Evolutionary conservation across 2,888 invertebrate species (phyloP).

Genomic region (Geotrupes spiniger): DNA sequence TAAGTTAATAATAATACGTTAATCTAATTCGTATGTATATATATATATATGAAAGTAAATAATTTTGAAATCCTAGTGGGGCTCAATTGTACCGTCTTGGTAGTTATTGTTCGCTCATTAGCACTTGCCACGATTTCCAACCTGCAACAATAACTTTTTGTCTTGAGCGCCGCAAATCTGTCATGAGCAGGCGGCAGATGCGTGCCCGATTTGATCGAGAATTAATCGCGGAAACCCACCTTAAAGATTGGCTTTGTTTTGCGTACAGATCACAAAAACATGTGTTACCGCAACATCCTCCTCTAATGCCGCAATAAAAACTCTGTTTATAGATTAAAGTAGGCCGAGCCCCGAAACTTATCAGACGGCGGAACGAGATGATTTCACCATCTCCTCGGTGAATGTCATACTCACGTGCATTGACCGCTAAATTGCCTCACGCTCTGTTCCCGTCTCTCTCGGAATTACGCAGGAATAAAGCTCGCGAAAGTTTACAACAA

Average conservation of each 20-base stretch:
- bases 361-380: slow-evolving; percentile 25
- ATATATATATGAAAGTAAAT: too few species aligned
- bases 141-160: slow-evolving; percentile 30
- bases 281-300: slow-evolving; percentile 7
- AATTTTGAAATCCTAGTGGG: too few species aligned
- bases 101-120: slow-evolving; percentile 30
- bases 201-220: slow-evolving; percentile 12
- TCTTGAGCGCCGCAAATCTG: slow-evolving; percentile 18
- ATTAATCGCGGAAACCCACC: slow-evolving; percentile 14
- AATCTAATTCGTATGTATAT: too few species aligned
- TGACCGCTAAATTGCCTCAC: slow-evolving; percentile 11
- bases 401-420: slow-evolving; percentile 10
- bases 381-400: slow-evolving; percentile 9
- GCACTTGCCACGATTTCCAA: slow-evolving; percentile 24
- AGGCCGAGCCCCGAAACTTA: slow-evolving; percentile 26
- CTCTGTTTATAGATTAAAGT: slow-evolving; percentile 4
- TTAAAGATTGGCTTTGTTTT: slow-evolving; percentile 8
- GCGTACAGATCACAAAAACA: slow-evolving; percentile 4
- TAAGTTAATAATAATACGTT: too few species aligned
- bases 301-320: slow-evolving; percentile 1
- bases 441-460: too few species aligned
- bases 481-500: too few species aligned
- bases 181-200: slow-evolving; percentile 22
- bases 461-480: too few species aligned
- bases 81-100: not conserved